phyloP scores from a whole-genome alignment of 1,140 invertebrate species.

The Cydia pomonella region DNA sequence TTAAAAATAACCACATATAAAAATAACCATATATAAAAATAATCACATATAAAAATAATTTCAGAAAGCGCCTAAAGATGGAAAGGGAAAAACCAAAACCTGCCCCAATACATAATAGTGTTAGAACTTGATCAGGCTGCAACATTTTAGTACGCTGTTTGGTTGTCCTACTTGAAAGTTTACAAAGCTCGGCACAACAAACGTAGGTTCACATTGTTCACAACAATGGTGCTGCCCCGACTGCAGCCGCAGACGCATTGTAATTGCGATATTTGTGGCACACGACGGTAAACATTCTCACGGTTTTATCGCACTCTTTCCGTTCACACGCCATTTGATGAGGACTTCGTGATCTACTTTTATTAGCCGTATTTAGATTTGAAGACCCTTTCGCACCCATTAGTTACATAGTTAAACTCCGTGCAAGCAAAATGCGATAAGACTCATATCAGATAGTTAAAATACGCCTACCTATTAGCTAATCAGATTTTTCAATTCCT shows the following conservation, averaged over 20 bases:
- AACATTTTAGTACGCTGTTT: background rate
- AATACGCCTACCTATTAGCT: no score
- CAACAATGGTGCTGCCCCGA: background rate
- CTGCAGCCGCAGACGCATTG: background rate
- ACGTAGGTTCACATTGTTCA: background rate
- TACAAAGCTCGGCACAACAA: background rate
- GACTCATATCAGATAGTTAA: no score
- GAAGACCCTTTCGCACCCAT: no score
- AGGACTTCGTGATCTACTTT: background rate
- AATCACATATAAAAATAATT: no score
- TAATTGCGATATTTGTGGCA: background rate
- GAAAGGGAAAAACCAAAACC: no score
- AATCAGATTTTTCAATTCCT: no score
- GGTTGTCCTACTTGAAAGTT: background rate
- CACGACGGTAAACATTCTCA: slow-evolving; percentile 20
- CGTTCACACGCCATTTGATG: slow-evolving; percentile 20
- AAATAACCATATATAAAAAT: no score
- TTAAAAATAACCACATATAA: no score
- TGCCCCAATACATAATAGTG: no score
- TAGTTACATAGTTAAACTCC: no score
- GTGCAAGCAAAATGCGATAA: no score
- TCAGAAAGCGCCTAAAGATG: no score
- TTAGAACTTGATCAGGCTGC: background rate
- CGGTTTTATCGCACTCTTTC: background rate
- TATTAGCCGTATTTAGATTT: background rate